Evolutionary conservation across 2,888 invertebrate species (phyloP).

Genomic region (Drosophila leonis): DNA sequence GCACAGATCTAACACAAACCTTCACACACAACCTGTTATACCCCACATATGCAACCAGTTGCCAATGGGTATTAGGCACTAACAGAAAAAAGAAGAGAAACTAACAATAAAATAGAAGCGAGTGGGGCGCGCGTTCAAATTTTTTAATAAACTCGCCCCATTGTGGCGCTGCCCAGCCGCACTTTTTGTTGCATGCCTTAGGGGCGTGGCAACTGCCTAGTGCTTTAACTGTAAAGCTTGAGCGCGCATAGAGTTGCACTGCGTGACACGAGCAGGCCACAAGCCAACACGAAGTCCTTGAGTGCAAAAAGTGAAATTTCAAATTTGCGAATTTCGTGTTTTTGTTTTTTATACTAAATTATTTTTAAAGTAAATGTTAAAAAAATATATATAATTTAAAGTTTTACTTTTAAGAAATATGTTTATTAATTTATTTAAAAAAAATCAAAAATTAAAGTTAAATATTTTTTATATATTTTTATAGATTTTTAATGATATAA

Average conservation of each 20-base stretch:
- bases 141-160: constrained; percentile 76
- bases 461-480: no score
- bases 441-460: no score
- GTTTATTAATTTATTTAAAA: no score
- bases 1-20: no score
- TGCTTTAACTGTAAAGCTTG: constrained; percentile 1
- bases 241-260: neutral
- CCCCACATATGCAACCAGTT: neutral
- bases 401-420: no score
- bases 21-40: neutral
- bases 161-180: constrained; percentile 45
- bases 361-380: no score
- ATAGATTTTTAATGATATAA: no score
- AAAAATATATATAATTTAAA: no score
- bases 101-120: constrained; percentile 58
- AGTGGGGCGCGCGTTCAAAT: constrained; percentile 55
- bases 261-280: constrained; percentile 19
- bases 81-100: constrained; percentile 32
- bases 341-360: no score
- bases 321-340: no score
- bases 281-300: neutral
- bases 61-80: neutral
- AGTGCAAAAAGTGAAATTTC: neutral
- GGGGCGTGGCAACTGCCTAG: constrained; percentile 40
- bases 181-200: constrained; percentile 61